Conservation (phyloP, 2,113 vertebrate genomes). For the Triplophysa siluroides region DNA sequence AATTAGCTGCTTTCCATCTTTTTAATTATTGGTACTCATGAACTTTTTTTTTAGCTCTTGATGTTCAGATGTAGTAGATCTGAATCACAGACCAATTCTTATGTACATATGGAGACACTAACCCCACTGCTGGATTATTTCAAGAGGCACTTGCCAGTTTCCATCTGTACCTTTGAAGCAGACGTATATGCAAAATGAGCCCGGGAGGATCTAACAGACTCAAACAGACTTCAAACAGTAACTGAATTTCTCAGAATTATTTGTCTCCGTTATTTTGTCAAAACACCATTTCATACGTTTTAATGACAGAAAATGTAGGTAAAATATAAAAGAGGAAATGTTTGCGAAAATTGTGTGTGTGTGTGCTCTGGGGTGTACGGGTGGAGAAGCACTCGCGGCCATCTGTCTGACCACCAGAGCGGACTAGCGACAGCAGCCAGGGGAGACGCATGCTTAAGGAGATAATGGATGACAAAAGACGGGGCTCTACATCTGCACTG, state of each 20-base stretch:
- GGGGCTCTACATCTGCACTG: slow-evolving; percentile 28
- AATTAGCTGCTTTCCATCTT: neutral
- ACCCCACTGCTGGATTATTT: neutral
- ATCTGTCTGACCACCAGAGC: slow-evolving; percentile 58
- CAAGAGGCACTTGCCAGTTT: slow-evolving; percentile 26
- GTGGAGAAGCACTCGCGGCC: slow-evolving; percentile 46
- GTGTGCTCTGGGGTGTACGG: slow-evolving; percentile 30
- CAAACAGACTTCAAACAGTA: no score
- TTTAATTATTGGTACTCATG: neutral
- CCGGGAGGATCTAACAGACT: no score
- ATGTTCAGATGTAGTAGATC: neutral
- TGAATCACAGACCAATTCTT: neutral
- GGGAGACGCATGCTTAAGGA: slow-evolving; percentile 49
- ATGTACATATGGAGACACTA: slow-evolving; percentile 21
- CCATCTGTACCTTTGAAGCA: neutral
- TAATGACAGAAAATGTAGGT: neutral
- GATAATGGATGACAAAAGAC: slow-evolving; percentile 57
- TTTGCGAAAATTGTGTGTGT: slow-evolving; percentile 39
- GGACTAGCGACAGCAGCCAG: slow-evolving; percentile 47
- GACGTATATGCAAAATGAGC: no score
- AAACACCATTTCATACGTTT: neutral
- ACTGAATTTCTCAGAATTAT: no score
- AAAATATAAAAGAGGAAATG: neutral
- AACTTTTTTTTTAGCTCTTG: slow-evolving; percentile 3
- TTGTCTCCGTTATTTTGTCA: no score